A percentile compares a stretch with the other conserved stretches of the same genome.
These are phyloP conservation scores for Scaptomyza polygonia DNA, from an alignment of 2,888 invertebrate species.

Conservation along the genomic window DNA sequence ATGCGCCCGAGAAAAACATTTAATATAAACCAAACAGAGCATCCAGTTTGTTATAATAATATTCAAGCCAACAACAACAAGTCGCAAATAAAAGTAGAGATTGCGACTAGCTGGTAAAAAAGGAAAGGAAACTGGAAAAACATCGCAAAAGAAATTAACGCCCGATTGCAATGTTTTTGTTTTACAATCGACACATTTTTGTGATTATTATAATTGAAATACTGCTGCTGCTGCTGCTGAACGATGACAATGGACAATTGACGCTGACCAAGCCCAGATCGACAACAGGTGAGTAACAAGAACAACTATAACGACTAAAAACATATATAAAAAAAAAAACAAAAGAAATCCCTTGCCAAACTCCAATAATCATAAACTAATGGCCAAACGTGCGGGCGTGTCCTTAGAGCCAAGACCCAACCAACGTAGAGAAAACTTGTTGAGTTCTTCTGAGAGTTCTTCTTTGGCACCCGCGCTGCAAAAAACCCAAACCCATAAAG, in stretches of 20 bases:
- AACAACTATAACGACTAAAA: background rate
- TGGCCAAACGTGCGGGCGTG: conserved; percentile 64
- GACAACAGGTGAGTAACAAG: conserved; percentile 79
- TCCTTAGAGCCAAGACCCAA: conserved; percentile 37
- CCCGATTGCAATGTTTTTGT: conserved; percentile 90
- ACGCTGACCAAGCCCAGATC: conserved; percentile 65
- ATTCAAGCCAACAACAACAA: conserved; percentile 1
- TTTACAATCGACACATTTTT: conserved; percentile 87
- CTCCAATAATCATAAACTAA: conserved; percentile 70
- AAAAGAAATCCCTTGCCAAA: conserved; percentile 27
- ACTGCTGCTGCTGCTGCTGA: conserved; percentile 75
- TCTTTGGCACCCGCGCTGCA: conserved; percentile 8
- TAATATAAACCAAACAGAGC: conserved; percentile 18
- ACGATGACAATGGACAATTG: conserved; percentile 76
- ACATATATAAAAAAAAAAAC: no score
- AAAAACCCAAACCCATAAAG: conserved; percentile 65
- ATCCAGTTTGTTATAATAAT: conserved; percentile 9
- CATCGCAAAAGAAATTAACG: conserved; percentile 50
- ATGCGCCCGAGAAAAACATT: conserved; percentile 36
- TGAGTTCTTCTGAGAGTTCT: conserved; percentile 55
- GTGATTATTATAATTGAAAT: conserved; percentile 86
- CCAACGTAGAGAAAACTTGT: conserved; percentile 50
- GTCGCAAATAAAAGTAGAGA: conserved; percentile 13
- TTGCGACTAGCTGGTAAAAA: conserved; percentile 20
- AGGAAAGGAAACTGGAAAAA: conserved; percentile 22